Evolutionary conservation across 2,888 invertebrate species (phyloP).

Genomic region (Drosophila rubida): DNA sequence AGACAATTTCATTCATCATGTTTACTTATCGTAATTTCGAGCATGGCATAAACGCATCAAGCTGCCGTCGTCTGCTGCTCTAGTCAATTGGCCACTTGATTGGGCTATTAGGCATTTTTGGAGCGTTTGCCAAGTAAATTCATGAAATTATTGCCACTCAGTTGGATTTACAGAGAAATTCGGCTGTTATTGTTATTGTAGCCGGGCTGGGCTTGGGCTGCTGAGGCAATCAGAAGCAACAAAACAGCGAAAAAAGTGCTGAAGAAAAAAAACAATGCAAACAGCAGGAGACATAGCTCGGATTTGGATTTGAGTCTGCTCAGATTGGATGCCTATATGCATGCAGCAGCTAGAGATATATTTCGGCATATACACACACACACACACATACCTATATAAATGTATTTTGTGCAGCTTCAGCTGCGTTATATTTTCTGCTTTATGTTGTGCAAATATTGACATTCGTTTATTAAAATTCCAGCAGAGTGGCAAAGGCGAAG

Average conservation of each 20-base stretch:
- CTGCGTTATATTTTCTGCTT: constrained; percentile 70
- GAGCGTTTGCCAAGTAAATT: constrained; percentile 15
- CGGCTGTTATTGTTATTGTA: constrained; percentile 8
- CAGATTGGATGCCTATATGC: constrained; percentile 12
- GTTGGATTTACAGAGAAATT: constrained; percentile 19
- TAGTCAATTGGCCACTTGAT: constrained; percentile 14
- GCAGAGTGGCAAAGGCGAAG: constrained; percentile 73
- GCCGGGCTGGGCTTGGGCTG: no score
- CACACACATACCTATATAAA: not conserved
- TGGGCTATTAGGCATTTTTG: constrained; percentile 2
- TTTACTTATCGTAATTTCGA: not conserved
- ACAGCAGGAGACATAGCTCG: constrained; percentile 46
- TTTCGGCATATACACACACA: not conserved
- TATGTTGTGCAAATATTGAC: constrained; percentile 82
- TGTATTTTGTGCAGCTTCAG: constrained; percentile 44
- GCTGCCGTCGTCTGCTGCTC: not conserved
- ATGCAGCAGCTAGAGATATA: constrained; percentile 4
- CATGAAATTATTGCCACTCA: constrained; percentile 30
- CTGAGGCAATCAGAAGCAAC: constrained; percentile 37
- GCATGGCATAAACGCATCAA: not conserved
- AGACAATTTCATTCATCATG: not conserved
- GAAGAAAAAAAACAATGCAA: constrained; percentile 42
- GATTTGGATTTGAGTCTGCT: constrained; percentile 30
- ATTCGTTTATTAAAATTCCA: constrained; percentile 83
- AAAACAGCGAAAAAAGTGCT: not conserved